Evolutionary conservation across 2,888 invertebrate species (phyloP).

Genomic region (Didymodactylos carnosus): DNA sequence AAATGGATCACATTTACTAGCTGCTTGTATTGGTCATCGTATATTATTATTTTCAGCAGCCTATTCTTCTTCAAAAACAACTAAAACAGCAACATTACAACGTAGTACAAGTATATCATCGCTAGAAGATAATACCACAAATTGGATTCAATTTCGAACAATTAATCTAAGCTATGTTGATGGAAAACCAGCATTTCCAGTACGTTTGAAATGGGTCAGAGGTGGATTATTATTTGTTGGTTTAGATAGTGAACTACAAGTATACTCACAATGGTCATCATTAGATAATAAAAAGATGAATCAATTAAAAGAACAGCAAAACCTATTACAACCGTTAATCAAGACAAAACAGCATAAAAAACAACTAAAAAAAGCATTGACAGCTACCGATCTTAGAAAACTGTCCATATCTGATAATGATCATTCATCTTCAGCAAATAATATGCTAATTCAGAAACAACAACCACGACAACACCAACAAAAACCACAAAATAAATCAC

Average conservation of each 20-base stretch:
- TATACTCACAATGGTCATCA: slow-evolving; percentile 74
- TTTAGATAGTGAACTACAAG: slow-evolving; percentile 99
- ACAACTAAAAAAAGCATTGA: too few species aligned
- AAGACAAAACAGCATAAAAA: not conserved
- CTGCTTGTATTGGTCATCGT: slow-evolving; percentile 59
- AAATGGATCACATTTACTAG: slow-evolving; percentile 88
- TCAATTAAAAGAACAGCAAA: too few species aligned
- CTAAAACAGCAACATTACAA: slow-evolving; percentile 73
- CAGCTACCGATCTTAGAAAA: not conserved
- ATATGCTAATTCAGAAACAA: too few species aligned
- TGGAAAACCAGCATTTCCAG: too few species aligned
- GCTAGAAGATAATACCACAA: too few species aligned
- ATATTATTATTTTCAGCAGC: slow-evolving; percentile 77
- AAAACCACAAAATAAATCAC: too few species aligned
- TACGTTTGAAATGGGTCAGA: slow-evolving; percentile 93
- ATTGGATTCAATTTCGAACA: slow-evolving; percentile 45
- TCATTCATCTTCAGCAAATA: not conserved
- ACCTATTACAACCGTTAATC: not conserved
- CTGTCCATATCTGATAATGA: not conserved
- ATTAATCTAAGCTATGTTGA: slow-evolving; percentile 97
- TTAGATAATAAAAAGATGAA: not conserved
- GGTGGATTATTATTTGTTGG: slow-evolving; percentile 93
- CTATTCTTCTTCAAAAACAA: slow-evolving; percentile 43
- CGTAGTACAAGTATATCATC: too few species aligned
- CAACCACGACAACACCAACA: too few species aligned